A percentile compares a stretch with the other conserved stretches of the same genome.
Conservation (phyloP, 2,888 invertebrate genomes). For the Germaria angustata region DNA sequence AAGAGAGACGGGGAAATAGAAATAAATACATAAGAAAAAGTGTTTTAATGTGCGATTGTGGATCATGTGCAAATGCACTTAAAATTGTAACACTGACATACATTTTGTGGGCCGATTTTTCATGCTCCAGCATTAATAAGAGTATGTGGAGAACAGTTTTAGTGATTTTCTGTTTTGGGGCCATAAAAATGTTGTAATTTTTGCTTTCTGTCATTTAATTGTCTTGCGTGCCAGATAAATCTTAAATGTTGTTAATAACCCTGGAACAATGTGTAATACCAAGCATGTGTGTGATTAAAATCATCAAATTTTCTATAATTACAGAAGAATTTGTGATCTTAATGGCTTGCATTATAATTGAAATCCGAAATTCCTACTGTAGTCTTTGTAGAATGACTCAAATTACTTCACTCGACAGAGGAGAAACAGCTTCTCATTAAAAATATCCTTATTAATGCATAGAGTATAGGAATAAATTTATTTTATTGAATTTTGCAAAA, state of each 20-base stretch:
- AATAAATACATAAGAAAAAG: slow-evolving; percentile 30
- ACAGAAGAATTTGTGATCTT: background rate
- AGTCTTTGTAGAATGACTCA: too few relatives aligned
- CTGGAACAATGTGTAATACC: background rate
- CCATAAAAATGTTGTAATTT: slow-evolving; percentile 10
- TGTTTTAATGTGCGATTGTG: slow-evolving; percentile 27
- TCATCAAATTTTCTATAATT: background rate
- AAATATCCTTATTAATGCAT: too few relatives aligned
- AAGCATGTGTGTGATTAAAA: background rate
- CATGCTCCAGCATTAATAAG: slow-evolving; percentile 14
- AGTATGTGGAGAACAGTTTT: slow-evolving; percentile 1
- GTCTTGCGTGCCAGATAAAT: slow-evolving; percentile 11
- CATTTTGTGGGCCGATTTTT: slow-evolving; percentile 52
- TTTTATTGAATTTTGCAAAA: too few relatives aligned
- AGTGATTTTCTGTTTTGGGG: background rate
- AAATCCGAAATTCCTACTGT: too few relatives aligned
- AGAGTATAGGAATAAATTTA: too few relatives aligned
- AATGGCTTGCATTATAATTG: background rate
- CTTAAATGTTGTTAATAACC: background rate
- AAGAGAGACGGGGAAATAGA: slow-evolving; percentile 40
- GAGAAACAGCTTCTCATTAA: too few relatives aligned
- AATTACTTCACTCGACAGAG: too few relatives aligned
- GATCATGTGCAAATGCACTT: slow-evolving; percentile 74
- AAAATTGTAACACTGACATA: slow-evolving; percentile 76
- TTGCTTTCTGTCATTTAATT: background rate